These are phyloP conservation scores for Tachystola acroxantha DNA, from an alignment of 2,888 invertebrate genomes.

Conservation along the genomic window DNA sequence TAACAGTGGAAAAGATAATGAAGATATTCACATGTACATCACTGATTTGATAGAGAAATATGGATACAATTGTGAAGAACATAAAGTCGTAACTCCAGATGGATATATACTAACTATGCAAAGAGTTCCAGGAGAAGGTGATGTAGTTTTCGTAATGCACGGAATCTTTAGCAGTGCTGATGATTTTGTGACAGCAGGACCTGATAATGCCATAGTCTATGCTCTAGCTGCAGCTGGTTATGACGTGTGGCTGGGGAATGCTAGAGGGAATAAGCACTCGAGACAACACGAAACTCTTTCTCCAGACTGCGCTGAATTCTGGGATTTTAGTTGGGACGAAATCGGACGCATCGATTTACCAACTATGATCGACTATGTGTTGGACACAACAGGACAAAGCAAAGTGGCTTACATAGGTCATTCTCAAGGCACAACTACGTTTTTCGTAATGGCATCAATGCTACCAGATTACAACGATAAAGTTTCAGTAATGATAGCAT, in stretches of 20 bases:
- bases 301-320: conserved; percentile 51
- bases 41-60: conserved; percentile 3
- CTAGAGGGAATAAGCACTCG: too few relatives aligned
- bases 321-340: too few relatives aligned
- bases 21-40: conserved; percentile 2
- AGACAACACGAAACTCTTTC: conserved; percentile 76
- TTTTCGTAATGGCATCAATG: conserved; percentile 79
- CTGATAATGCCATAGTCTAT: conserved; percentile 72
- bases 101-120: conserved; percentile 22
- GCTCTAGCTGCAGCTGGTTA: conserved; percentile 78
- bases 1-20: not conserved
- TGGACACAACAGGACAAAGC: conserved; percentile 64
- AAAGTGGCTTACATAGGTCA: conserved; percentile 85
- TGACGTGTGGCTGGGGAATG: conserved; percentile 87
- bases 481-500: conserved; percentile 72
- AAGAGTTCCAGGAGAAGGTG: conserved; percentile 17
- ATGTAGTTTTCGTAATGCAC: conserved; percentile 82
- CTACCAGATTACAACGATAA: conserved; percentile 79
- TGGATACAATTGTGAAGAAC: conserved; percentile 12
- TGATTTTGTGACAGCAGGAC: too few relatives aligned
- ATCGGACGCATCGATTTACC: conserved; percentile 86
- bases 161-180: conserved; percentile 87
- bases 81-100: conserved; percentile 21
- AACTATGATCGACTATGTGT: conserved; percentile 83
- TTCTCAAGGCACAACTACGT: conserved; percentile 82